Percentiles rank a stretch among this genome's conserved stretches.
Conservation (phyloP, 2,113 vertebrate genomes). For the Stegastes partitus region DNA sequence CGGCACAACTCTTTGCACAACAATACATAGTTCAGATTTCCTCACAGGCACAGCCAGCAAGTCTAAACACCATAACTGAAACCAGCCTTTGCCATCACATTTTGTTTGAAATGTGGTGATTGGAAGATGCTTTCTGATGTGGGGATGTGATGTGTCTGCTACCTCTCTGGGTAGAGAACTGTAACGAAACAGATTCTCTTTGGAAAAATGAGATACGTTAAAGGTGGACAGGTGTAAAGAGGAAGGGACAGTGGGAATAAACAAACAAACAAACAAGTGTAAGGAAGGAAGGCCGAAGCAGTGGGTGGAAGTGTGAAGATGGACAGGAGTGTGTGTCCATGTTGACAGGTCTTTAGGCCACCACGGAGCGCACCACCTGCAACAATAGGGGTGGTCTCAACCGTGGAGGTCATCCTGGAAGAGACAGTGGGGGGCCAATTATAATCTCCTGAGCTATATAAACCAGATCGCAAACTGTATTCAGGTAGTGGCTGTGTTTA, state of each 20-base stretch:
- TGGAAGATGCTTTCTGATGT: constrained; percentile 20
- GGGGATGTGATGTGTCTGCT: not conserved
- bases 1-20: not conserved
- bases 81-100: constrained; percentile 14
- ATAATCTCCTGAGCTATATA: constrained; percentile 21
- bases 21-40: not conserved
- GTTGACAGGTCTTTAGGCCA: constrained; percentile 52
- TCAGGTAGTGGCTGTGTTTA: constrained; percentile 3
- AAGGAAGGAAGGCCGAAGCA: constrained; percentile 22
- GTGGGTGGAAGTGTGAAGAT: constrained; percentile 45
- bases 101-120: constrained; percentile 20
- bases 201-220: not conserved
- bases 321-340: constrained; percentile 42
- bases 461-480: constrained; percentile 12
- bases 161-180: not conserved
- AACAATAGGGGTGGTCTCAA: constrained; percentile 67
- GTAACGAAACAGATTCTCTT: not conserved
- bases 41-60: constrained; percentile 3
- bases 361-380: constrained; percentile 49
- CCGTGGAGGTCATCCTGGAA: constrained; percentile 45
- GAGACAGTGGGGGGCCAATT: constrained; percentile 20
- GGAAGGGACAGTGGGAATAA: constrained; percentile 15
- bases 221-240: constrained; percentile 44
- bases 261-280: constrained; percentile 44
- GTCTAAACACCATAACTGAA: constrained; percentile 22